Evolutionary conservation across 1,140 invertebrate genomes (phyloP).

Genomic region (Chelonus insularis): DNA sequence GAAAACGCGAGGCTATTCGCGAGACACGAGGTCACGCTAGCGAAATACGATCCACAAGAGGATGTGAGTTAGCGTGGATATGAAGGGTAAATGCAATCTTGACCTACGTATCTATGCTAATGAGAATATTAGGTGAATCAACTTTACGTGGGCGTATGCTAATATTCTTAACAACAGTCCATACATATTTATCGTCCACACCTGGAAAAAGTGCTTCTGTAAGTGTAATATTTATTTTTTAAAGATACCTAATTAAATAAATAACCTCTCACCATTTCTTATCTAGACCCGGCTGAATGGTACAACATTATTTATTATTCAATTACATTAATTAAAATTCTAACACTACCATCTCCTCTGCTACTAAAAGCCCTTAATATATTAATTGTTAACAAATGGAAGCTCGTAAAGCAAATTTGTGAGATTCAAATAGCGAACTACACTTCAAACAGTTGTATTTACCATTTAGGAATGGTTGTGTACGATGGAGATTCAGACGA

Average conservation of each 20-base stretch:
- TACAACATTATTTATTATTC: no score
- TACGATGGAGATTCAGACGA: not conserved
- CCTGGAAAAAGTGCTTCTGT: constrained; percentile 3
- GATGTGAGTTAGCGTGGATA: constrained; percentile 30
- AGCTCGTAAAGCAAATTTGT: no score
- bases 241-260: not conserved
- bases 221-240: not conserved
- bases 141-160: constrained; percentile 32
- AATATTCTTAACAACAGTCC: constrained; percentile 22
- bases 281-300: no score
- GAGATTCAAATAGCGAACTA: no score
- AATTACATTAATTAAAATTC: no score
- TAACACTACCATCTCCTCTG: no score
- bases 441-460: no score
- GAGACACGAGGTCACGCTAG: constrained; percentile 16
- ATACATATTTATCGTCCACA: constrained; percentile 26
- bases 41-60: constrained; percentile 15
- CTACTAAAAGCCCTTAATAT: no score
- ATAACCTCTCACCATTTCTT: no score
- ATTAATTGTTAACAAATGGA: no score
- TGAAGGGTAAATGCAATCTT: constrained; percentile 35
- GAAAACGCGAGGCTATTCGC: constrained; percentile 7
- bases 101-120: constrained; percentile 36
- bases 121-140: constrained; percentile 33
- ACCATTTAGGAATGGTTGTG: no score